Base-by-base conservation (phyloP, 2,797 vertebrate genomes). In the Buphagus erythrorhynchus region DNA sequence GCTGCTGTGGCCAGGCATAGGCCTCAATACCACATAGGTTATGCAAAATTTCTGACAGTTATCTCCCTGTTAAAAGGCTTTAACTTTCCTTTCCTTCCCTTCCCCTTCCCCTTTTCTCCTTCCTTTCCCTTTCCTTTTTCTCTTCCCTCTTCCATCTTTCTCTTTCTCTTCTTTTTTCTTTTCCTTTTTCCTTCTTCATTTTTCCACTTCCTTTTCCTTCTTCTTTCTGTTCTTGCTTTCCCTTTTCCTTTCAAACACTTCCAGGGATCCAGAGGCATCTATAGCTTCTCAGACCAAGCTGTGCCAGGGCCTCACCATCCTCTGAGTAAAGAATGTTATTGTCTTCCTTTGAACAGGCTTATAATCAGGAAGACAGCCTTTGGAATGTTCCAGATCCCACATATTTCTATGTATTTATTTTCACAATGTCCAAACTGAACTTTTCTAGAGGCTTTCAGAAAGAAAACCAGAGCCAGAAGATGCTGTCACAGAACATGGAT, bases 171-270 rank as follows among this genome's bases (percentile, higher is more conserved):
- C 16, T 11, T 16, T 9, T 49, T 17, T 21, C 4, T n/a, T 14
- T 43, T 24, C 8, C 19, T 29, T n/a, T 21, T n/a, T 25, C 12
- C 19, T 42, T 7, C 4, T 10, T 5, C 8, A 7, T 29, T 67
- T 18, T 66, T 11, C 18, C 5, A 3, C 9, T 28, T 35, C 16
- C 21, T 31, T 2, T 22, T 13, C 4, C 13, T 19, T 1, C 1
- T 16, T 13, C 15, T 20, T 46, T 11, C 12, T 7, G 11, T 6
- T 5, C 15, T 10, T 2, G 5, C 3, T 12, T 31, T 11, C 9
- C 10, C 8, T 31, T 24, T 51, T 21, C 22, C 13, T 36, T 54
- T 65, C 48, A 24, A 75, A 16, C 24, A 31, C 12, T 45, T 38
- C 11, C 57, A 71, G 35, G 35, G 10, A 55, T 48, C 48, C 33